Base-by-base conservation (phyloP, 2,113 vertebrate species). In the Procapra przewalskii region DNA sequence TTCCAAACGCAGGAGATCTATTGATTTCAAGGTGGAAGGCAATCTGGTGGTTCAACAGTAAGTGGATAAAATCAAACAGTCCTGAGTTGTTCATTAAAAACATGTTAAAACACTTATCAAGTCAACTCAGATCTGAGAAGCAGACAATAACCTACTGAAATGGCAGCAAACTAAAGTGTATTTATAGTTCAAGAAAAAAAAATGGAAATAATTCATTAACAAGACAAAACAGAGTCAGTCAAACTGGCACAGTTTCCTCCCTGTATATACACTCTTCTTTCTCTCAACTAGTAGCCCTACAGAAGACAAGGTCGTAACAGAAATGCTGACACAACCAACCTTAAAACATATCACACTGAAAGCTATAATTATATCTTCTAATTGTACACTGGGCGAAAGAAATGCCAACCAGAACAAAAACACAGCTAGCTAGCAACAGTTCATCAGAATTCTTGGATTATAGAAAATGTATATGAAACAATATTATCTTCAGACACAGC, bases 401-500 rank as follows among this genome's bases (percentile, higher is more conserved):
- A 98, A 90, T 97, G 92, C 80, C 54, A 96, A 80, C 23, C 88
- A 96, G 97, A 98, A 98, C 64, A 98, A 97, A 98, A 98, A 16
- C 81, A 87, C 85, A 98, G 98, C 95, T 40, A 97, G 81, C 91
- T 97, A 97, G 94, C 98, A 98, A 98, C 90, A 98, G 98, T 99
- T 98, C 98, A 98, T 98, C 96, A 98, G 98, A 98, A 98, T 94
- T 98, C 98, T 98, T 33, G 33, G 96, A 99, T 98, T 98, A 98
- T 1, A 98, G 97, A 98, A 99, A 98, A 98, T 87, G 97, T 97
- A 94, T 97, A 98, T 90, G 81, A 98, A 98, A 98, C 90, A 97
- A 93, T 98, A 99, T 99, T 99, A 99, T 99, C 99, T 99, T 98
- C 60, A 97, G 97, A 96, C 97, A 98, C 98, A 99, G 98, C 98